These are phyloP conservation scores for Drosophila santomea DNA, from an alignment of 1,140 invertebrate genomes.

Conservation along the genomic window DNA sequence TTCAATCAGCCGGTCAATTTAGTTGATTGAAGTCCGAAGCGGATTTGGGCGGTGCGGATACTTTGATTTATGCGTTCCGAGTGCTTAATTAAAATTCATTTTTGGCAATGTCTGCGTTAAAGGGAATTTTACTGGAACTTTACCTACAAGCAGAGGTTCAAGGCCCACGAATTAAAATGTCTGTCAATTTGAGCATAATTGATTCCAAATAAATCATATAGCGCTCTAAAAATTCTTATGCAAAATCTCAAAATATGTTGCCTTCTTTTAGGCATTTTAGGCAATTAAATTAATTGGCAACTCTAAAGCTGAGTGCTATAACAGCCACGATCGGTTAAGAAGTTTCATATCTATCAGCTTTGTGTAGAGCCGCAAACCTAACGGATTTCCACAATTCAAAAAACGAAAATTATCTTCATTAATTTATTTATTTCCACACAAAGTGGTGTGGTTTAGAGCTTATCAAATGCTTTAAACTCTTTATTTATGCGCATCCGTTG, in stretches of 20 bases:
- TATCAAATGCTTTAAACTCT: constrained; percentile 8
- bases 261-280: constrained; percentile 6
- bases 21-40: constrained; percentile 42
- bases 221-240: neutral
- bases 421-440: constrained; percentile 13
- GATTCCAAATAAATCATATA: neutral
- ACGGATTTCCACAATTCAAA: neutral
- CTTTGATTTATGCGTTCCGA: constrained; percentile 19
- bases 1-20: constrained; percentile 63
- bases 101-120: constrained; percentile 37
- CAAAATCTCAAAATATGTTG: neutral
- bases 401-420: neutral
- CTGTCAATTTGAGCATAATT: neutral
- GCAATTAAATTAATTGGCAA: neutral
- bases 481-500: constrained; percentile 45
- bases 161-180: neutral
- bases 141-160: constrained; percentile 22
- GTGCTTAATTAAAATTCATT: constrained; percentile 39
- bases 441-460: constrained; percentile 1
- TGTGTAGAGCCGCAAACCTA: neutral
- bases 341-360: neutral
- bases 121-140: constrained; percentile 12
- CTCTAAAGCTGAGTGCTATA: neutral
- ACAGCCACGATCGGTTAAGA: too few species aligned
- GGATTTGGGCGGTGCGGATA: constrained; percentile 26